Base-by-base conservation (phyloP, 2,797 vertebrate species). In the Galaxias olidus region DNA sequence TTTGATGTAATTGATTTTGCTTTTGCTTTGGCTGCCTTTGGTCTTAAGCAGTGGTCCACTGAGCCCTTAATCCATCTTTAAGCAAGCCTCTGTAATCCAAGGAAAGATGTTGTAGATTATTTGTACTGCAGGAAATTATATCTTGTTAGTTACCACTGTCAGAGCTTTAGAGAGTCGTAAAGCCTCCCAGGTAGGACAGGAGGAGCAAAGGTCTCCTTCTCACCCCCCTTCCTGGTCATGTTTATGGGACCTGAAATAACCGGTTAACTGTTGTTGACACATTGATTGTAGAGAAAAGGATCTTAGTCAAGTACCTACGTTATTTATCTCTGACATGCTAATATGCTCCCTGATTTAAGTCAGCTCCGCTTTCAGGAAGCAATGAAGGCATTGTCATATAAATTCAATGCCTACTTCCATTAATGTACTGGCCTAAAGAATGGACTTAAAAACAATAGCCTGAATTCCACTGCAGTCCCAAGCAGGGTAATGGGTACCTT, bases 11-110 rank as follows among this genome's bases (percentile, higher is more conserved):
- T 30, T 30, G 30, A 6, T 30, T 30, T 30, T 2, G 30, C 2
- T 30, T 30, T 30, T 30, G 30, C 30, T 30, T 30, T 30, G 30
- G 30, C 30, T 14, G 49, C 47, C 40, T 72, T 41, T 10, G 45
- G 60, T 63, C 46, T 47, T 10, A 61, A 17, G 50, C 40, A 7
- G 63, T 14, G 53, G 52, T 65, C 63, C 71, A 54, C 51, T 58
- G 18, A 42, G 43, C 67, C 49, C 62, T 63, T 72, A 81, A 79
- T 82, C 78, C 72, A 12, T 48, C 59, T 41, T 65, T 70, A 75
- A 78, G 53, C 51, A 50, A 63, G 20, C 0, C 8, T 52, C 61
- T 61, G 69, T 61, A 74, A 80, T 75, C 45, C 56, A 77, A 58
- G 43, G 20, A n/a, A 10, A n/a, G 43, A 69, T 59, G 65, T 65